phyloP scores from a whole-genome alignment of 1,140 invertebrate genomes.

The Propsilocerus akamusi region DNA sequence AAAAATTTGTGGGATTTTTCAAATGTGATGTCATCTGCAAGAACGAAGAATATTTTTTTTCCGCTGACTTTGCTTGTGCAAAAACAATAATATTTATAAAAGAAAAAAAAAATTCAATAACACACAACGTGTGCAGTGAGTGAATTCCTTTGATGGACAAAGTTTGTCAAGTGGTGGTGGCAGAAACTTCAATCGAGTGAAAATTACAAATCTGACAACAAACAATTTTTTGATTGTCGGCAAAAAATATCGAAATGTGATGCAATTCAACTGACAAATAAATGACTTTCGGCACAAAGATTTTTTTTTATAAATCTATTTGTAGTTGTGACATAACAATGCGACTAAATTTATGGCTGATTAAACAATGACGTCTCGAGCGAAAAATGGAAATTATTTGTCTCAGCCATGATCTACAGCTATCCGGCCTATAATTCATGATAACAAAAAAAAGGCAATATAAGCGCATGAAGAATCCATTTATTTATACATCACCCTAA shows the following conservation, averaged over 20 bases:
- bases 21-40: too few relatives aligned
- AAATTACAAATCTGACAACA: neutral
- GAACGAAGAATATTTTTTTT: too few relatives aligned
- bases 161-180: too few relatives aligned
- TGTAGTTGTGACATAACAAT: neutral
- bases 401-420: neutral
- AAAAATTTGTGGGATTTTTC: neutral
- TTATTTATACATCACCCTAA: neutral
- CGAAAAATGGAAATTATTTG: neutral
- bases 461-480: neutral
- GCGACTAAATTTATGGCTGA: neutral
- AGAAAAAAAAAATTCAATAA: too few relatives aligned
- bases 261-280: neutral
- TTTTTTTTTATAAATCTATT: neutral
- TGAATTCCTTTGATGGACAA: too few relatives aligned
- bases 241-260: neutral
- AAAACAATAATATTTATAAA: too few relatives aligned
- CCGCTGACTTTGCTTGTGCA: too few relatives aligned
- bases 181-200: too few relatives aligned
- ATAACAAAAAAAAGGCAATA: neutral
- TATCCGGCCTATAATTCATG: slow-evolving; percentile 3
- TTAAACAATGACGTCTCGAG: slow-evolving; percentile 2
- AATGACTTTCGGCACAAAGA: neutral
- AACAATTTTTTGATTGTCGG: neutral
- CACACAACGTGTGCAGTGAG: too few relatives aligned